These are phyloP conservation scores for Drosophila macrospina DNA, from an alignment of 2,888 invertebrate species.

Conservation along the genomic window DNA sequence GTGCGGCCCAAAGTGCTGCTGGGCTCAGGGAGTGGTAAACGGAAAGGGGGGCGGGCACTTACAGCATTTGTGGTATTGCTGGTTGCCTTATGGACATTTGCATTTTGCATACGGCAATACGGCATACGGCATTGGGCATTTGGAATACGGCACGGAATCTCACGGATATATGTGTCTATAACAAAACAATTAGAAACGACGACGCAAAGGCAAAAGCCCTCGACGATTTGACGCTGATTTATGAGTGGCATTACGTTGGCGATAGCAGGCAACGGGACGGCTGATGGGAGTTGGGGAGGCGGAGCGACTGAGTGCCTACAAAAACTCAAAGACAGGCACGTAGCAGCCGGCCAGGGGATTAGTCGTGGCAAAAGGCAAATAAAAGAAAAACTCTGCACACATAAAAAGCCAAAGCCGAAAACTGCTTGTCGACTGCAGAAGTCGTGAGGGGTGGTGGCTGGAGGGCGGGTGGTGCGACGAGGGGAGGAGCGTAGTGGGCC, in stretches of 20 bases:
- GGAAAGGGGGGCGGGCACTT: constrained; percentile 40
- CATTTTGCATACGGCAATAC: constrained; percentile 67
- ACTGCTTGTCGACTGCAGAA: constrained; percentile 11
- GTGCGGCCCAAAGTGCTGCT: constrained; percentile 8
- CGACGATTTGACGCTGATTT: constrained; percentile 79
- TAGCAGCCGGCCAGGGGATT: constrained; percentile 69
- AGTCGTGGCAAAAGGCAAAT: constrained; percentile 71
- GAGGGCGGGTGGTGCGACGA: not conserved
- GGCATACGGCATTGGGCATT: constrained; percentile 32
- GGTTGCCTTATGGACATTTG: constrained; percentile 64
- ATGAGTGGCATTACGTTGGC: constrained; percentile 56
- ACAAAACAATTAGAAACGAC: constrained; percentile 78
- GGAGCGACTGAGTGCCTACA: constrained; percentile 22
- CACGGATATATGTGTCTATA: constrained; percentile 80
- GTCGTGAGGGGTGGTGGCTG: not conserved
- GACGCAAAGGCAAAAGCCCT: constrained; percentile 60
- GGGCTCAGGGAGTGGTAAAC: not conserved
- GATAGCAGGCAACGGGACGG: not conserved
- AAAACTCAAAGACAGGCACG: constrained; percentile 76
- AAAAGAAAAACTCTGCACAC: constrained; percentile 66
- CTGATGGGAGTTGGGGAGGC: not conserved
- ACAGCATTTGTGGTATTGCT: constrained; percentile 71
- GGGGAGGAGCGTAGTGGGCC: constrained; percentile 5
- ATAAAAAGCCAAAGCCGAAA: constrained; percentile 63
- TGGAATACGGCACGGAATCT: constrained; percentile 53